Conservation (phyloP, 2,888 invertebrate genomes). For the Drosophila putrida region DNA sequence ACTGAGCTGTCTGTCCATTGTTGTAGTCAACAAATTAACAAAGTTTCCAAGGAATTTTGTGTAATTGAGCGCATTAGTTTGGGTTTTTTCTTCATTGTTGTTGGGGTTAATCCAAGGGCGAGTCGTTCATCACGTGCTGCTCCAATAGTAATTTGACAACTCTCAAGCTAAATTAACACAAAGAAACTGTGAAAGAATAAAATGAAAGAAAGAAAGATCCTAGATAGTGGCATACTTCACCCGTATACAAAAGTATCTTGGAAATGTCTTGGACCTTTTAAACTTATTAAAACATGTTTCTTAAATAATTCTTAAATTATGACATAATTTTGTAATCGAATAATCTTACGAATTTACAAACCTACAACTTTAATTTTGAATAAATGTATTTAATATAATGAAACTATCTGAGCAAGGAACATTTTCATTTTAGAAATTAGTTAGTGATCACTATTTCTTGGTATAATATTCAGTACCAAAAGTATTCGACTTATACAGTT, state of each 20-base stretch:
- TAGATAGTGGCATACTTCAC: slow-evolving; percentile 4
- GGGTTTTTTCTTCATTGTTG: slow-evolving; percentile 8
- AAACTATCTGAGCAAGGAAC: too few species aligned
- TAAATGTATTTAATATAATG: too few species aligned
- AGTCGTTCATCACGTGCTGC: slow-evolving; percentile 53
- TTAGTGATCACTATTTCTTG: too few species aligned
- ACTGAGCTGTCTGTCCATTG: slow-evolving; percentile 51
- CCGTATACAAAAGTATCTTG: neutral
- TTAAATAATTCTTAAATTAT: too few species aligned
- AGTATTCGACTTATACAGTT: too few species aligned
- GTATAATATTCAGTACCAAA: too few species aligned
- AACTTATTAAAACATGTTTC: too few species aligned
- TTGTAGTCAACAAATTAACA: slow-evolving; percentile 76
- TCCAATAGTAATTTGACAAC: slow-evolving; percentile 70
- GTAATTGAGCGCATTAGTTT: slow-evolving; percentile 69
- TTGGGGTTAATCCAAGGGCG: slow-evolving; percentile 33
- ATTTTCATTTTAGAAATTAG: too few species aligned
- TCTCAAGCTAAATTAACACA: slow-evolving; percentile 56
- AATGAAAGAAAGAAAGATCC: neutral
- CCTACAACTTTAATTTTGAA: too few species aligned
- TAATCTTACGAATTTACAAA: too few species aligned
- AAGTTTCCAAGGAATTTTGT: slow-evolving; percentile 74
- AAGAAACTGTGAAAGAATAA: neutral
- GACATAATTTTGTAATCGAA: too few species aligned
- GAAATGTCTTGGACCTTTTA: neutral